Base-by-base conservation (phyloP, 2,797 vertebrate genomes). In the Margarornis squamiger region DNA sequence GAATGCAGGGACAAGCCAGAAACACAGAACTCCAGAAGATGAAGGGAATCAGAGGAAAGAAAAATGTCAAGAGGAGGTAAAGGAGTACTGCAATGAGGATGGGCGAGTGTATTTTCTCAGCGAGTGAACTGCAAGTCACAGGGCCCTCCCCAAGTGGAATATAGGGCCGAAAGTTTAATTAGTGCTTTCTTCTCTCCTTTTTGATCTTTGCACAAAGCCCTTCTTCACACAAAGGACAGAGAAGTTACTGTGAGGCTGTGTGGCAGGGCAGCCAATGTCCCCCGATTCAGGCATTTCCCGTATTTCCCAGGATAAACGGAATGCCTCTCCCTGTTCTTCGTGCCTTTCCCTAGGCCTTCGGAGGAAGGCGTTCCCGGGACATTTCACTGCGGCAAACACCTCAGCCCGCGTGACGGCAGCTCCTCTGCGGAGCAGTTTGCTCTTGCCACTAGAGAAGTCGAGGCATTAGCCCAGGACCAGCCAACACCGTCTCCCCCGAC, bases 141-240 rank as follows among this genome's bases (percentile, higher is more conserved):
- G 49, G 77, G 70, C 76, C 27, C 77, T 78, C 79, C 16, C 16
- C 41, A 36, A 74, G 54, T 5, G 70, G 43, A 74, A 30, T 55
- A 65, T 15, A 79, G 45, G 46, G 22, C 61, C 94, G 77, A 90
- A 93, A 92, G 61, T 80, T 95, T 86, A 92, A 86, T 88, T 80
- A 67, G n/a, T 51, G 73, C 52, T 82, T 83, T 86, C 57, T 92
- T 88, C 88, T 81, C 51, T 52, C 32, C 70, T 77, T 89, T 96
- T 82, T 94, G 92, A 88, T 94, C 92, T 92, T 79, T 77, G 75
- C 78, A 93, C 92, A 93, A 96, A 96, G 89, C 63, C 74, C 82
- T 90, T 91, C 87, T 94, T 93, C 71, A 78, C 76, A 75, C 66
- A 81, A 84, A 75, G 51, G 70, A 86, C 93, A 95, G 88, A 95